Evolutionary conservation across 2,113 vertebrate genomes (phyloP).

Genomic region (Xiphorhynchus elegans): DNA sequence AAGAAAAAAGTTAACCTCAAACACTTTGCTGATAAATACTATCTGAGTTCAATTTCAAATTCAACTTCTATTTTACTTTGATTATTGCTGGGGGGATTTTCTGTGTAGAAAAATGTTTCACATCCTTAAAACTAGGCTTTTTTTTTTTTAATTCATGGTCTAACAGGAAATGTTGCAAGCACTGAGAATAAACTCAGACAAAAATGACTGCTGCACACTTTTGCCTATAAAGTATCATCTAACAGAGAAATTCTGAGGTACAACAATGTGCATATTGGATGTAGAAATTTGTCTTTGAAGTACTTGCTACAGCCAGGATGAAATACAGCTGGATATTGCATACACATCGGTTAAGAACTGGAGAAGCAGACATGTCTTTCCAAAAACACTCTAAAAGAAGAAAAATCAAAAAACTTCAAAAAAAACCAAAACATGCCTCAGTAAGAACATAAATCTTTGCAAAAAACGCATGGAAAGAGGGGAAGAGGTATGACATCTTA

Average conservation of each 20-base stretch:
- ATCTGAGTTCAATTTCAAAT: neutral
- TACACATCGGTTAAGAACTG: neutral
- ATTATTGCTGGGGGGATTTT: neutral
- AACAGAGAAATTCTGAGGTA: neutral
- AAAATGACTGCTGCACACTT: neutral
- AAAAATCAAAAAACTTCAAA: neutral
- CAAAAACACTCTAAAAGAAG: neutral
- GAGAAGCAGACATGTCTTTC: neutral
- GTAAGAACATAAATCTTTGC: neutral
- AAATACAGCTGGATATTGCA: neutral
- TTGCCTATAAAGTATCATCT: neutral
- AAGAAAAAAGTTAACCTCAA: neutral
- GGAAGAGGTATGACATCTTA: neutral
- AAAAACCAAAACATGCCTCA: neutral
- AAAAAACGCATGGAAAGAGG: neutral
- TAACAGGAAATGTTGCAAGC: neutral
- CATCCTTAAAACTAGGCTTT: neutral
- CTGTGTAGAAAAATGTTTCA: neutral
- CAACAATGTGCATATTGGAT: rapidly evolving
- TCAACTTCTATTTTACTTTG: neutral
- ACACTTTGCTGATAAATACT: neutral
- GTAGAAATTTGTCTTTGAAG: neutral
- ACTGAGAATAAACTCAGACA: neutral
- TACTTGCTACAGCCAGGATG: neutral
- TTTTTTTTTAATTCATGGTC: neutral